These are phyloP conservation scores for Parascotia fuliginaria DNA, from an alignment of 2,888 invertebrate species.

Conservation along the genomic window DNA sequence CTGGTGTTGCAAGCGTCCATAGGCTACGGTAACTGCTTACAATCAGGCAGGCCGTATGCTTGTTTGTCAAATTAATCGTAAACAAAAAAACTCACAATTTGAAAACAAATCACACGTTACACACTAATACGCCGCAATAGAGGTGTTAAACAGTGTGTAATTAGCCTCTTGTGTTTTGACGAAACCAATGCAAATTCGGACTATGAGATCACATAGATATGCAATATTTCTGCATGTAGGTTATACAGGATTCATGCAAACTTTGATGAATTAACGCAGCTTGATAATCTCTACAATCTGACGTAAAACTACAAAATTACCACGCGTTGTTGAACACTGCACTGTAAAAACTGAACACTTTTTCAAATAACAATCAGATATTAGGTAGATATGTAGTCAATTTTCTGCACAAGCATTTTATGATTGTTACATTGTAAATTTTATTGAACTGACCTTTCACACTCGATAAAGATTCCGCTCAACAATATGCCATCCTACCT, in stretches of 20 bases:
- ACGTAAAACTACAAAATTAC: neutral
- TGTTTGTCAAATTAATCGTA: too few relatives aligned
- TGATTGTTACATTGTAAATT: conserved; percentile 21
- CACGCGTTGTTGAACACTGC: conserved; percentile 6
- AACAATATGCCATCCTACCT: conserved; percentile 23
- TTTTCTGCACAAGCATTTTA: conserved; percentile 4
- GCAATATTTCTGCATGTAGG: too few relatives aligned
- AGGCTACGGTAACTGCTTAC: too few relatives aligned
- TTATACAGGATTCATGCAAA: neutral
- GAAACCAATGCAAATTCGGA: neutral
- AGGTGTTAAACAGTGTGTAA: neutral
- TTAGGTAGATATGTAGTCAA: neutral
- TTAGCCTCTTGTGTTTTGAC: neutral
- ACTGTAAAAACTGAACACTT: conserved; percentile 7
- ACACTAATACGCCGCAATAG: neutral
- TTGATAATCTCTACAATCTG: neutral
- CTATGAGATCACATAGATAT: neutral
- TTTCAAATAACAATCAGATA: conserved; percentile 6
- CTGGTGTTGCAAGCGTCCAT: too few relatives aligned
- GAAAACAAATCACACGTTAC: neutral
- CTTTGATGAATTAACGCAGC: neutral
- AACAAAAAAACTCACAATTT: too few relatives aligned
- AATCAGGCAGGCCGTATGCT: too few relatives aligned
- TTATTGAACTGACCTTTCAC: conserved; percentile 53
- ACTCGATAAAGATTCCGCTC: conserved; percentile 39